Conservation (phyloP, 2,888 invertebrate species). For the Hoplodrina ambigua region DNA sequence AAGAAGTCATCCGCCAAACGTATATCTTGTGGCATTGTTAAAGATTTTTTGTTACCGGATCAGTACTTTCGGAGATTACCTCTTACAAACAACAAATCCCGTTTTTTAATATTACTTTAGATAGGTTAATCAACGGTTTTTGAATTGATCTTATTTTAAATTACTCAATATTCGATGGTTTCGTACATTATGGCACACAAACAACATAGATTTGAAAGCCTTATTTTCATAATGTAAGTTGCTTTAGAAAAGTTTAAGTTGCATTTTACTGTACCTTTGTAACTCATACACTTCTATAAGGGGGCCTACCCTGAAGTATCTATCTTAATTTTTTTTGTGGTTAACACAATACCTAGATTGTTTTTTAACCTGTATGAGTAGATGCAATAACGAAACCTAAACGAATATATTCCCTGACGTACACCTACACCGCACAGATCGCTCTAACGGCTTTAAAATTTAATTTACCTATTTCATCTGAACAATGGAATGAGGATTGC, state of each 20-base stretch:
- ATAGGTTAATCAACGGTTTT: too few species aligned
- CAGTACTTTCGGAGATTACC: too few species aligned
- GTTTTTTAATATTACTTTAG: too few species aligned
- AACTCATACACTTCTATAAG: background rate
- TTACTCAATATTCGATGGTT: too few species aligned
- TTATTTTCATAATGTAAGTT: background rate
- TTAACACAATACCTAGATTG: background rate
- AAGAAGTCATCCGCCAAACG: too few species aligned
- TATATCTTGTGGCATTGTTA: too few species aligned
- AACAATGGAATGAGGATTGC: constrained; percentile 44
- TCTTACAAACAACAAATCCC: too few species aligned
- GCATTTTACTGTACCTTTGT: background rate
- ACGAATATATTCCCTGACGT: background rate
- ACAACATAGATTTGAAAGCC: background rate
- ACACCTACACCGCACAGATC: background rate
- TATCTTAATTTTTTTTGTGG: background rate
- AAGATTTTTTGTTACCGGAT: too few species aligned
- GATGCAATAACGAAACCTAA: background rate
- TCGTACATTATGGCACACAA: too few species aligned
- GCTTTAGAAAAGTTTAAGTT: background rate
- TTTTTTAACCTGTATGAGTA: background rate
- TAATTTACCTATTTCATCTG: constrained; percentile 53
- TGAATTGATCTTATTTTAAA: too few species aligned
- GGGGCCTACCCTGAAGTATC: too few species aligned
- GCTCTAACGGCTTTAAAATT: constrained; percentile 43